These are phyloP conservation scores for Poeciliopsis occidentalis DNA, from an alignment of 2,113 vertebrate species.

Conservation along the genomic window DNA sequence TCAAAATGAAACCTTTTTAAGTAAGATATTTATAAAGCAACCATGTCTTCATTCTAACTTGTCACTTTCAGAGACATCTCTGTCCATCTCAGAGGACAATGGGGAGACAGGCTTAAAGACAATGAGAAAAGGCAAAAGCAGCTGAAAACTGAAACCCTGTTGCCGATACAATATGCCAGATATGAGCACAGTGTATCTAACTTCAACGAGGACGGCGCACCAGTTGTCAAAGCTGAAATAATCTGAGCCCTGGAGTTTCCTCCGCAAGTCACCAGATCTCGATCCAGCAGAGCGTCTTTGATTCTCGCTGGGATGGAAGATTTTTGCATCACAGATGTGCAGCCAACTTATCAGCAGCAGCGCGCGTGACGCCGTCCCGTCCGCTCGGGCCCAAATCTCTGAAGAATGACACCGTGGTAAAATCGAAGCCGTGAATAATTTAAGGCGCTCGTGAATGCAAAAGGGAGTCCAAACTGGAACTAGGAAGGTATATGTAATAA, in stretches of 20 bases:
- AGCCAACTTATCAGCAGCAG: neutral
- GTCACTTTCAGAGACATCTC: no score
- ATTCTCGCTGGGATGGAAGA: neutral
- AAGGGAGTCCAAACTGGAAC: neutral
- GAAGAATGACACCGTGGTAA: neutral
- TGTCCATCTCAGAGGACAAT: neutral
- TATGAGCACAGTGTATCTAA: no score
- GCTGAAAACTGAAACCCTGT: neutral
- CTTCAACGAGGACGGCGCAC: no score
- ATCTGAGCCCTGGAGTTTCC: no score
- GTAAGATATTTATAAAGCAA: no score
- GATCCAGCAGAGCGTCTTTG: neutral
- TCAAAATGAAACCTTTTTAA: no score
- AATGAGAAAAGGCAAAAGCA: neutral
- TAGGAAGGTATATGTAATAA: neutral
- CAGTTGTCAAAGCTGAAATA: no score
- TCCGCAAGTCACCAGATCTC: neutral
- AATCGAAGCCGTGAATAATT: neutral
- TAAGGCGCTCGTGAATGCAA: neutral
- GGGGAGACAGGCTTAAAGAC: neutral
- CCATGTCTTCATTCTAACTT: no score
- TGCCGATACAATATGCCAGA: neutral
- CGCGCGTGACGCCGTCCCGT: neutral
- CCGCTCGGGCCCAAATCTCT: neutral
- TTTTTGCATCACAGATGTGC: neutral